Percentiles rank a stretch among this genome's conserved stretches.
These are phyloP conservation scores for Nothura maculosa DNA, from an alignment of 2,797 vertebrate genomes.

Conservation along the genomic window DNA sequence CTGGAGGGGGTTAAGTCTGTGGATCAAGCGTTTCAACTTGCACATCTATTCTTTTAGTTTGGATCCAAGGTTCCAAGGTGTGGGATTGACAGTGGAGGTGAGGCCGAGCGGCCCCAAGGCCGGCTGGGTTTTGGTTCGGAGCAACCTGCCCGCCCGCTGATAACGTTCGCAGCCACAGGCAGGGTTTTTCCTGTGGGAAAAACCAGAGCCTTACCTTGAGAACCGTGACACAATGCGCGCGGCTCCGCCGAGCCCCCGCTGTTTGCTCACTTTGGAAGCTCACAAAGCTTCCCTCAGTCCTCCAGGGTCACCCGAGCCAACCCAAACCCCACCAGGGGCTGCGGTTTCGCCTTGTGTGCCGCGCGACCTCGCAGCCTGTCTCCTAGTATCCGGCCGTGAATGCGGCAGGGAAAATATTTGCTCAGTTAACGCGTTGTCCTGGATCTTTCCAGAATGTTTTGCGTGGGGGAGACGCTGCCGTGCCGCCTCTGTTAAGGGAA, in stretches of 20 bases:
- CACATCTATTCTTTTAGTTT: not conserved
- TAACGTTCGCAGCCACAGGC: conserved; percentile 3
- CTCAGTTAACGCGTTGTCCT: not conserved
- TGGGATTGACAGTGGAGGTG: not conserved
- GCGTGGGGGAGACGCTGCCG: not conserved
- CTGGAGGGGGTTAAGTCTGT: not conserved
- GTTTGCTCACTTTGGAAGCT: conserved; percentile 59
- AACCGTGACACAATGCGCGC: conserved; percentile 22
- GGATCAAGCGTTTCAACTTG: not conserved
- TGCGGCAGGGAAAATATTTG: not conserved
- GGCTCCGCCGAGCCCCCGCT: conserved; percentile 17
- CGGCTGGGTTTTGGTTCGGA: not conserved
- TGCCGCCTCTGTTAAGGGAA: accelerated
- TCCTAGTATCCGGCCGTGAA: not conserved
- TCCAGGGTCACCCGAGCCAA: conserved; percentile 42
- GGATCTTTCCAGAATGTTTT: not conserved
- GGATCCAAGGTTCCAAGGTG: too few relatives aligned
- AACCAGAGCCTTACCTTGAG: conserved; percentile 63
- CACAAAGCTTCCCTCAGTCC: conserved; percentile 62
- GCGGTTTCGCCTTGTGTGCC: not conserved
- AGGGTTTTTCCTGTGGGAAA: conserved; percentile 79
- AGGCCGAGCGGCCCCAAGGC: not conserved
- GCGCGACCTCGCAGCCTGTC: not conserved
- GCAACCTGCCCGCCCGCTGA: accelerated
- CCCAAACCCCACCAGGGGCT: not conserved